Evolutionary conservation across 1,140 invertebrate genomes (phyloP), one percentile per base, ranked within the genome.

Genomic region (Drosophila santomea): DNA sequence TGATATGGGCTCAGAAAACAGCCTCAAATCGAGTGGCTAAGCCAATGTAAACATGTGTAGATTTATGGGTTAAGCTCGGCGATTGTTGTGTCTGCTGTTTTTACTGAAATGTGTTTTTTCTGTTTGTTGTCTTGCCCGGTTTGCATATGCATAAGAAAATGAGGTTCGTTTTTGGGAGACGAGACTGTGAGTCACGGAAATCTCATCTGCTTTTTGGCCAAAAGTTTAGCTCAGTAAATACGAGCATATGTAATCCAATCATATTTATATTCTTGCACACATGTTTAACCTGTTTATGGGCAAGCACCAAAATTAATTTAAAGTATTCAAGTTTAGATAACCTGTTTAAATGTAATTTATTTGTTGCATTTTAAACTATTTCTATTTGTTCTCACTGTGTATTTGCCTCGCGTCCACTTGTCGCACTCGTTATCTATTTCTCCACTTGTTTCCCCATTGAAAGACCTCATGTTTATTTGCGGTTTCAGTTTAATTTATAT

Each of bases 31-130:
- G 55, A 84, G 61, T 76, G 80, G 43, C 66, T 80, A 64, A 80
- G 69, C 61, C 74, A 51, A 63, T 88, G 75, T 83, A 83, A 88
- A 89, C 84, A 89, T 89, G 78, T 86, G 64, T 86, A 68, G 78
- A 85, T 85, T 85, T 85, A 85, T 85, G 73, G 73, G 47, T 67
- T 67, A 56, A 74, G 71, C 71, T 32, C 35, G 25, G 39, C 48
- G 67, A 74, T 61, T 74, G 57, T 72, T 61, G n/a, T 25, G 57
- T 61, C 61, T 60, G 59, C 38, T 54, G 48, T 52, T 48, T 55
- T 52, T 48, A 54, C 52, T 57, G 50, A 35, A 45, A 32, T 52
- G 50, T 39, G 32, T 55, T 7, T 39, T 17, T 12, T 25, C 6
- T 10, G 35, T 17, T 14, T 52, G 50, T 41, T 75, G 72, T 51